Base-by-base conservation (phyloP, 2,113 vertebrate genomes). In the Cebus imitator region DNA sequence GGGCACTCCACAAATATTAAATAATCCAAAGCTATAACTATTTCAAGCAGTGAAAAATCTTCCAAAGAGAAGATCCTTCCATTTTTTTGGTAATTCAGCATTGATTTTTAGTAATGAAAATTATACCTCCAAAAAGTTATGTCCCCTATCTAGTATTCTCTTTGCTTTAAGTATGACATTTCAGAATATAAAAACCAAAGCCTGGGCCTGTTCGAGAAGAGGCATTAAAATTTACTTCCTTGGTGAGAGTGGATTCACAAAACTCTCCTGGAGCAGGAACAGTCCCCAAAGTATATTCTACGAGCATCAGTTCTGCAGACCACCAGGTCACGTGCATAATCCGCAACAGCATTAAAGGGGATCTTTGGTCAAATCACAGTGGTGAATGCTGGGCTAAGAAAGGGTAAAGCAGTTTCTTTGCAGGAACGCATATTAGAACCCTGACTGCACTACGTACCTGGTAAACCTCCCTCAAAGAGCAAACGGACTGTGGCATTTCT, bases 1-100 rank as follows among this genome's bases (percentile, higher is more conserved):
- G 21, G 40, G 43, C 13, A 45, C n/a, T 78, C 58, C 37, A 81
- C 35, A 78, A 88, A 48, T 86, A 85, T 58, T 91, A 52, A 76
- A 80, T 80, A 32, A n/a, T 25, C 35, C 93, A 82, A 94, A 95
- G 37, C 23, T 89, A 9, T 13, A 61, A n/a, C 27, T 58, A 91
- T 70, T 64, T 88, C 30, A 92, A 95, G n/a, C 52, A 88, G 35
- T 66, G 81, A 92, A 55, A 96, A 93, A 35, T 73, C 35, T 52
- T 79, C 79, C 75, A 68, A 88, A 92, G 64, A 89, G 43, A 91
- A 78, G 52, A 66, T 68, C 25, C 83, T 91, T 81, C 30, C 64
- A 64, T 72, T 85, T 76, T 88, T n/a, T 48, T 66, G 85, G 50
- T 79, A 86, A 96, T 25, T 81, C 58, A 86, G 40, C 61, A 87